Evolutionary conservation across 2,888 invertebrate species (phyloP), one percentile per base, ranked within the genome.

Genomic region (Aspidapion aeneum): DNA sequence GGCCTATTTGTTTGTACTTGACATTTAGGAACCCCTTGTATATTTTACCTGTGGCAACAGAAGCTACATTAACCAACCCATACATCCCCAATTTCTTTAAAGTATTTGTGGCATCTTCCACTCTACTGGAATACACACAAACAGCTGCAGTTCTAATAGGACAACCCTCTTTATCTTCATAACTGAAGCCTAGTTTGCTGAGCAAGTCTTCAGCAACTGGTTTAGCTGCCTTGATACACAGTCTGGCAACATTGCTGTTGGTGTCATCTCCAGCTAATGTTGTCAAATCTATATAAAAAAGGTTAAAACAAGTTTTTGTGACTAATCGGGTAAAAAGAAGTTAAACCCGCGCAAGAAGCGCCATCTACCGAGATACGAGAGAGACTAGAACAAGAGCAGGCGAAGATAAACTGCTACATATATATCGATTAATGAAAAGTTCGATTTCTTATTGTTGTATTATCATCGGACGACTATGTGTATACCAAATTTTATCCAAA

Each of bases 211-310:
- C 69, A 21, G 71, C 68, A 58, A 79, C 65, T n/a, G 80, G 79
- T 61, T 73, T 73, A 5, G 73, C 70, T 60, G 80, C 81, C 84
- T 92, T 93, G 62, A 86, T 81, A 75, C 96, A 95, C 1, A 99
- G 83, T 59, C 91, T 84, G 19, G 86, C 79, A 0, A 98, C 93
- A 82, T 93, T 94, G 16, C 88, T 84, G 7, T 78, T 76, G 0
- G 91, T 90, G 75, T 93, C 93, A 80, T 91, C 89, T 50, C 95
- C 96, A 57, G 91, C 86, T 58, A 99, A 82, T 1, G 96, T 96
- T 1, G 98, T 99, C 69, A 99, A 83, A 80, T 99, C 98, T 67
- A n/a, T n/a, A n/a, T n/a, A n/a, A n/a, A n/a, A n/a, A n/a, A n/a
- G n/a, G n/a, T n/a, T n/a, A n/a, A n/a, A n/a, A n/a, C n/a, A n/a